Base-by-base conservation (phyloP, 2,888 invertebrate genomes). In the Orgyia antiqua region DNA sequence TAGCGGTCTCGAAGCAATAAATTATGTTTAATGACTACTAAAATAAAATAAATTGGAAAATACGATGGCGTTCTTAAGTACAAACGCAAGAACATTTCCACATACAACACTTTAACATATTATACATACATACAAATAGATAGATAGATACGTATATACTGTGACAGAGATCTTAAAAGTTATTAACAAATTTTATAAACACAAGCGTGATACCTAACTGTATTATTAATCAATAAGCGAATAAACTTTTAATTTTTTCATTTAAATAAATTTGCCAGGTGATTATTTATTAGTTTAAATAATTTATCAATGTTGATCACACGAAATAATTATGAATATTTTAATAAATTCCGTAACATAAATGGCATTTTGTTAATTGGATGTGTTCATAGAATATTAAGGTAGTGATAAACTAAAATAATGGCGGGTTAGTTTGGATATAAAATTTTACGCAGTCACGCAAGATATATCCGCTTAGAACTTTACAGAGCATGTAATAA, bases 21-120 rank as follows among this genome's bases (percentile, higher is more conserved):
- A 73, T 72, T 66, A 58, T 49, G 35, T 61, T 68, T 72, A 69
- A 71, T 63, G 67, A 65, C 50, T 52, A 64, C 56, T 65, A 60
- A 62, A 68, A 60, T 63, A 56, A 58, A 62, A 68, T 66, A 58
- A 60, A 63, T 64, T 59, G 58, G 59, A 60, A 64, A 63, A 64
- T 62, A 53, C 58, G 52, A 56, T 50, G n/a, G n/a, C n/a, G 51
- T 36, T 51, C 41, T 41, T 40, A 39, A 51, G 39, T 51, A 51
- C 46, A 55, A 58, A 55, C 43, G 48, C 51, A 48, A 45, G 31
- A 52, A 39, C 31, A 36, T 39, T 43, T 41, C 39, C 46, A 38
- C 49, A 44, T 42, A 42, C 31, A 42, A 45, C 38, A 13, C 42
- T 42, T 42, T 42, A 42, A 34, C 39, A 42, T 37, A 45, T n/a